Percentiles rank a stretch among this genome's conserved stretches.
Conservation (phyloP, 2,797 vertebrate species). For the Gallinago solitaria region DNA sequence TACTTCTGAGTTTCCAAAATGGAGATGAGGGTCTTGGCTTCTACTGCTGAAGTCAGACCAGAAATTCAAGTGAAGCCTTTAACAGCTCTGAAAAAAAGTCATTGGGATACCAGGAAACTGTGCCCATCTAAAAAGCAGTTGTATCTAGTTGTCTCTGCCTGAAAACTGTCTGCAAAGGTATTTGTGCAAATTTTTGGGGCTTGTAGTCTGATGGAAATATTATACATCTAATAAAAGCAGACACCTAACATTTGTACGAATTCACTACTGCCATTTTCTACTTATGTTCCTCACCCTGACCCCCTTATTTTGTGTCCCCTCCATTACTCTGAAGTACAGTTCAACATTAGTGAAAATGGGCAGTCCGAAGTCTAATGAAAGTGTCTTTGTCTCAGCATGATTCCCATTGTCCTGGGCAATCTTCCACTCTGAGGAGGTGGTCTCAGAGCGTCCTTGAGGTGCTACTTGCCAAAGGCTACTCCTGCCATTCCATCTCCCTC, state of each 20-base stretch:
- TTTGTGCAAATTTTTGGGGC: not conserved
- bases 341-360: not conserved
- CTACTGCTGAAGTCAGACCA: not conserved
- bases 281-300: not conserved
- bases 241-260: not conserved
- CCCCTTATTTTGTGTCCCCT: not conserved
- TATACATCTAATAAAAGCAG: not conserved
- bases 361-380: not conserved
- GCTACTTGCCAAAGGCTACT: not conserved
- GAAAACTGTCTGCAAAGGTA: not conserved
- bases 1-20: not conserved
- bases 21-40: not conserved
- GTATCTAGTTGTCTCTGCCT: not conserved
- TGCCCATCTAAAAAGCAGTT: not conserved
- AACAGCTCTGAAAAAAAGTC: rapidly evolving
- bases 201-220: not conserved
- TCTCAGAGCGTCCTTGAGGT: not conserved
- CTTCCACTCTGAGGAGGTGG: rapidly evolving
- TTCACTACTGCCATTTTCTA: not conserved
- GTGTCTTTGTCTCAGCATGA: not conserved
- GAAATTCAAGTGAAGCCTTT: not conserved
- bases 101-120: not conserved
- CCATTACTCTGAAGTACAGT: not conserved
- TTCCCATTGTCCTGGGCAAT: not conserved
- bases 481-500: not conserved